phyloP scores from a whole-genome alignment of 2,113 vertebrate species.

The Dipodomys spectabilis region DNA sequence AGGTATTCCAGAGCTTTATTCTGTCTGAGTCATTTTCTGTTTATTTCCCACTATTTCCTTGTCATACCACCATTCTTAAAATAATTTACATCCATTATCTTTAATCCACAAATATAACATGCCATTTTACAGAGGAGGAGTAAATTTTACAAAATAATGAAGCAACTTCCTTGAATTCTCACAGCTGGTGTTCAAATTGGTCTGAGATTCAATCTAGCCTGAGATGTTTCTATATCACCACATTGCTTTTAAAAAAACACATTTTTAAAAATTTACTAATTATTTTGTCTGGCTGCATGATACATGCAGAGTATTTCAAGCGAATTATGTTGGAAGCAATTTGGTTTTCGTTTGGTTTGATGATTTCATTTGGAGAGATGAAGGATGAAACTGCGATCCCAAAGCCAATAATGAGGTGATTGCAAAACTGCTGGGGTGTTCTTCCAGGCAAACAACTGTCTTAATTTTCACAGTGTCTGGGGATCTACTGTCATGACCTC shows the following conservation, averaged over 20 bases:
- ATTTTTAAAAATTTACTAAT: background rate
- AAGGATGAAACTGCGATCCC: background rate
- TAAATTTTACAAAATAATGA: background rate
- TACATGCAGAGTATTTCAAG: conserved; percentile 28
- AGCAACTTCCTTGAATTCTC: background rate
- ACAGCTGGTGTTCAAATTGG: background rate
- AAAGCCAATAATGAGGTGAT: conserved; percentile 39
- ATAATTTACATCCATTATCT: background rate
- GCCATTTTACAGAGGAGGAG: background rate
- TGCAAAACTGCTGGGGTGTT: background rate
- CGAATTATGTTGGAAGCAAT: conserved; percentile 42
- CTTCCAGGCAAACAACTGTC: conserved; percentile 4
- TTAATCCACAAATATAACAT: background rate
- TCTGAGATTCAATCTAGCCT: background rate
- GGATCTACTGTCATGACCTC: background rate
- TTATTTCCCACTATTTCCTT: background rate
- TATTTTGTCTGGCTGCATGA: conserved; percentile 45
- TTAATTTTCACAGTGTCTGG: conserved; percentile 14
- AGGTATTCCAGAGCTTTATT: background rate
- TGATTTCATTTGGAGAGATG: conserved; percentile 43
- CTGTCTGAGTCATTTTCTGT: background rate
- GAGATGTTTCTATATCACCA: background rate
- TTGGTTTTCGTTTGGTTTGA: conserved; percentile 59
- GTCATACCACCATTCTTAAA: background rate
- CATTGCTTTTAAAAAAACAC: background rate